A percentile compares a stretch with the other conserved stretches of the same genome.
These are phyloP conservation scores for Heliopora coerulea DNA, from an alignment of 92 coral and sea anemone species.

Conservation along the genomic window DNA sequence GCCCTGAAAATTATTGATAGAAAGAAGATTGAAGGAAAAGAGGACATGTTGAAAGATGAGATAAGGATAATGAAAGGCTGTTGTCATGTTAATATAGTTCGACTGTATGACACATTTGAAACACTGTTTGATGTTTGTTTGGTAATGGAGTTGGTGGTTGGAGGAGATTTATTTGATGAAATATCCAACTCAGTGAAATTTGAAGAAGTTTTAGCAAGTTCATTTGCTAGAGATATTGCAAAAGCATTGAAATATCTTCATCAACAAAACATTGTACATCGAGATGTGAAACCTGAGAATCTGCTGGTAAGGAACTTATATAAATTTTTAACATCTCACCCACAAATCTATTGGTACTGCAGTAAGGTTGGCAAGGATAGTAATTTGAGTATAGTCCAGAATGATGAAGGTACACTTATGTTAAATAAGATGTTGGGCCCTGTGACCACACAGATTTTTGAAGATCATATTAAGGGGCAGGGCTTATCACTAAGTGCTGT, in stretches of 20 bases:
- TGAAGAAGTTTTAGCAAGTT: conserved; percentile 74
- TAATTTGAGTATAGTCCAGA: no score
- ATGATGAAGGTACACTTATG: no score
- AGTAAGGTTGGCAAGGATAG: no score
- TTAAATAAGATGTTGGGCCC: no score
- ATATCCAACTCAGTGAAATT: conserved; percentile 90
- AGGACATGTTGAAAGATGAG: conserved; percentile 90
- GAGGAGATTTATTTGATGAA: conserved; percentile 95
- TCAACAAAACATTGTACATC: conserved; percentile 82
- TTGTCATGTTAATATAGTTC: conserved; percentile 81
- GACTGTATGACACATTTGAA: conserved; percentile 81
- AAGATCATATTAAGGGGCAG: no score
- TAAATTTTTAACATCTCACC: no score
- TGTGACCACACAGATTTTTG: no score
- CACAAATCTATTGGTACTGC: no score
- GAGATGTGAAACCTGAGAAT: conserved; percentile 98
- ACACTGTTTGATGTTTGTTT: conserved; percentile 73
- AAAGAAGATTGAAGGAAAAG: conserved; percentile 84
- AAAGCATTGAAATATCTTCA: conserved; percentile 87
- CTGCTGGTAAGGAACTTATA: conserved; percentile 78
- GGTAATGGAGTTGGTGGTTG: conserved; percentile 82
- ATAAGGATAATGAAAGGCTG: conserved; percentile 88
- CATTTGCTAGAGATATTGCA: conserved; percentile 74
- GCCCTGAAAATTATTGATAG: conserved; percentile 94
- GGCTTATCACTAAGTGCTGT: no score